phyloP scores from a whole-genome alignment of 2,888 invertebrate species.

The Mechanitis mazaeus region DNA sequence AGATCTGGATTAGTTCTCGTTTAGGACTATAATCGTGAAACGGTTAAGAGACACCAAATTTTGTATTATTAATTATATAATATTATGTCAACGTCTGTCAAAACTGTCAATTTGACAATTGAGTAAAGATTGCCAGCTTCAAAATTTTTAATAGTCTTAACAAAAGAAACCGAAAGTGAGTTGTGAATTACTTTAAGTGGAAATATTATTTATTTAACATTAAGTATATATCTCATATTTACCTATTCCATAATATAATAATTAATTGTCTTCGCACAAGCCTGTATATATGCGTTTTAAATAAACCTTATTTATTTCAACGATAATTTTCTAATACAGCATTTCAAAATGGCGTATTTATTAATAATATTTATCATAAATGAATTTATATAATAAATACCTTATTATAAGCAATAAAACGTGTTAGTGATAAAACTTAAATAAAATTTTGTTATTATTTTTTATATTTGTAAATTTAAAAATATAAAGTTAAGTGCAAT shows the following conservation, averaged over 20 bases:
- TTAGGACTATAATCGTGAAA: conserved; percentile 23
- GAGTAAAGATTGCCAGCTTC: no score
- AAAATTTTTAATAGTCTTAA: background rate
- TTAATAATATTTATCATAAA: conserved; percentile 13
- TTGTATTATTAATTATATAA: conserved; percentile 11
- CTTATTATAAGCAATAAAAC: conserved; percentile 56
- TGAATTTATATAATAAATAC: conserved; percentile 18
- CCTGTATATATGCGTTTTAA: conserved; percentile 3
- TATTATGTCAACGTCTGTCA: conserved; percentile 5
- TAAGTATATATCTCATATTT: background rate
- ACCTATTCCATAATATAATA: background rate
- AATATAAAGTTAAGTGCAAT: conserved; percentile 56
- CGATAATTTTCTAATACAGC: no score
- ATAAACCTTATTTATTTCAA: background rate
- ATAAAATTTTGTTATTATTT: conserved; percentile 28
- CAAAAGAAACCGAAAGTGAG: background rate
- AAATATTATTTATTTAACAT: background rate
- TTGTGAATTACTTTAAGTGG: no score
- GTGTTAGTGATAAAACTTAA: conserved; percentile 64
- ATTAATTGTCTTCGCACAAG: background rate
- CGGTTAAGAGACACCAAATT: conserved; percentile 28
- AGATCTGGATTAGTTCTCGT: background rate
- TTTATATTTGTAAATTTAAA: conserved; percentile 28
- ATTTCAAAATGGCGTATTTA: no score
- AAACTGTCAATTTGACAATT: no score